These are phyloP conservation scores for Riparia riparia DNA, from an alignment of 2,113 vertebrate species.

Conservation along the genomic window DNA sequence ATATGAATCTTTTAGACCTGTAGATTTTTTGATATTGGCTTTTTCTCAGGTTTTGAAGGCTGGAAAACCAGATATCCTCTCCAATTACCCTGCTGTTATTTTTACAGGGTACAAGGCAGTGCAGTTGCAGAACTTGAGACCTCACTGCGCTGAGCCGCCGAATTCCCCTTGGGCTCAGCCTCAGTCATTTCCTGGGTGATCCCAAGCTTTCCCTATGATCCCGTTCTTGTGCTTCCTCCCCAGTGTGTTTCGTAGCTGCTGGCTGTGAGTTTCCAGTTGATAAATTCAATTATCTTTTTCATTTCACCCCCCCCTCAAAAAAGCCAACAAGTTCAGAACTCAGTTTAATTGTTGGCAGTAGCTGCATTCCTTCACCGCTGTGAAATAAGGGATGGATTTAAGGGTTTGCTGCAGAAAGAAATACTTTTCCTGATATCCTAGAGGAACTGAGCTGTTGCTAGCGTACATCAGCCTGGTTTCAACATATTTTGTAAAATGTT, in stretches of 20 bases:
- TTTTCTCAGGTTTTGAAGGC: neutral
- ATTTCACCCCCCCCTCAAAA: fast-evolving
- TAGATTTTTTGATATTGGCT: neutral
- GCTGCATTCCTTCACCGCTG: neutral
- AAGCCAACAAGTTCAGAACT: neutral
- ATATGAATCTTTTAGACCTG: neutral
- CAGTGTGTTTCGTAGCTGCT: neutral
- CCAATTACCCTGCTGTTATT: neutral
- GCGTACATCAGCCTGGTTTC: neutral
- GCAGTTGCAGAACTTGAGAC: neutral
- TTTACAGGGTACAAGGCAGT: neutral
- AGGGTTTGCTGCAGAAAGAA: neutral
- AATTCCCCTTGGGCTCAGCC: neutral
- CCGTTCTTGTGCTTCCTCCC: neutral
- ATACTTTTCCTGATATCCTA: neutral
- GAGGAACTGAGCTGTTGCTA: neutral
- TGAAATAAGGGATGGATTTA: neutral
- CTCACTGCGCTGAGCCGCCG: fast-evolving
- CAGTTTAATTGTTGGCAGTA: neutral
- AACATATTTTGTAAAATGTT: neutral
- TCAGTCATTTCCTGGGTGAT: neutral
- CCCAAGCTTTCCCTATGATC: fast-evolving
- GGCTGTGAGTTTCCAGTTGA: neutral
- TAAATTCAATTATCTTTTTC: neutral
- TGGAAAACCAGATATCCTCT: neutral